Percentiles rank a stretch among this genome's conserved stretches.
These are phyloP conservation scores for Pseudomyrmex sp. DNA, from an alignment of 1,140 invertebrate species.

Conservation along the genomic window DNA sequence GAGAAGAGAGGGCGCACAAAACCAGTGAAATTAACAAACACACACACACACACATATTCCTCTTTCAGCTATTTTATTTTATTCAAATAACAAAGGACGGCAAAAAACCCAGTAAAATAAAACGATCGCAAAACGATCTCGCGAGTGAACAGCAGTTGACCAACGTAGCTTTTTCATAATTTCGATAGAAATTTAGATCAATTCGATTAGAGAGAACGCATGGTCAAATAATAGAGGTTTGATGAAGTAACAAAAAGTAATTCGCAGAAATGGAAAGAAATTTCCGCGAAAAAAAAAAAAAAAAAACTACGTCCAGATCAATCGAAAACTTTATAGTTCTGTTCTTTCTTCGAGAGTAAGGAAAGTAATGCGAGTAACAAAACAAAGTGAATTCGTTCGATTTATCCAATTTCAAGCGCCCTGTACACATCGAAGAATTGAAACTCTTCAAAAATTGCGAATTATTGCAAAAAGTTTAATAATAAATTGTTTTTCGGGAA, in stretches of 20 bases:
- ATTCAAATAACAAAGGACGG: not conserved
- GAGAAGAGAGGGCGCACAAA: not conserved
- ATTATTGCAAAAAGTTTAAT: too few species aligned
- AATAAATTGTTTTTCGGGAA: too few species aligned
- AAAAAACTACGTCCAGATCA: not conserved
- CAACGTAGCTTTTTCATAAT: constrained; percentile 20
- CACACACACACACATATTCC: not conserved
- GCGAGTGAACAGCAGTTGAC: constrained; percentile 14
- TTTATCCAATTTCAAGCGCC: too few species aligned
- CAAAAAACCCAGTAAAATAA: not conserved
- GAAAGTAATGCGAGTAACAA: not conserved
- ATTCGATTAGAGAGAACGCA: constrained; percentile 20
- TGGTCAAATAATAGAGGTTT: not conserved
- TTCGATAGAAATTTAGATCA: constrained; percentile 7
- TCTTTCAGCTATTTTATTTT: constrained; percentile 6
- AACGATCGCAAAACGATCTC: constrained; percentile 18
- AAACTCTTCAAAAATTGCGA: too few species aligned
- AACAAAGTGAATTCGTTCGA: too few species aligned
- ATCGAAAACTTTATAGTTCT: not conserved
- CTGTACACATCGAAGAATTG: too few species aligned
- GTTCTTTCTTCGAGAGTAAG: not conserved
- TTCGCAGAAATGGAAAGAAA: constrained; percentile 15
- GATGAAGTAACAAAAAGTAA: constrained; percentile 16
- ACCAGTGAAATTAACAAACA: constrained; percentile 37
- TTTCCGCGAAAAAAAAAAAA: not conserved